phyloP scores from a whole-genome alignment of 2,888 invertebrate species.

The Ennomos quercinarius region DNA sequence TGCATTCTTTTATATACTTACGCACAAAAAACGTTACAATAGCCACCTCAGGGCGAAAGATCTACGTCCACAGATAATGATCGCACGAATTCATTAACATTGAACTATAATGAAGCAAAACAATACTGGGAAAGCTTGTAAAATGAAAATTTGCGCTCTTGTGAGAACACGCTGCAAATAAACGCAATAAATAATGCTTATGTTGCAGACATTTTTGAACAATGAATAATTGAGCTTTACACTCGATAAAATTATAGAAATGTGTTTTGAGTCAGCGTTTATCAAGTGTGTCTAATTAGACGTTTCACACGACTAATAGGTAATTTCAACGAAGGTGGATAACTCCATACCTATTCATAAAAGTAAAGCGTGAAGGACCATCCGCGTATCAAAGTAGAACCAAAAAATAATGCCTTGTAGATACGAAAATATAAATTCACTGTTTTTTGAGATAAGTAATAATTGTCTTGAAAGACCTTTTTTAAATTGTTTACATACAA shows the following conservation, averaged over 20 bases:
- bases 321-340: conserved; percentile 14
- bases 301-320: background rate
- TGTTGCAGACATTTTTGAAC: conserved; percentile 32
- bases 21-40: conserved; percentile 29
- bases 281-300: background rate
- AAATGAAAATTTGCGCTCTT: conserved; percentile 64
- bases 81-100: conserved; percentile 67
- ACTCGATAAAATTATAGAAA: conserved; percentile 28
- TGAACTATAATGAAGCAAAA: conserved; percentile 64
- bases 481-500: no score
- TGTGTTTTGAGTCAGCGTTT: conserved; percentile 2
- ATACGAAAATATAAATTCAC: no score
- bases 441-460: no score
- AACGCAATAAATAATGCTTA: conserved; percentile 50
- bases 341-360: conserved; percentile 20
- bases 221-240: conserved; percentile 33
- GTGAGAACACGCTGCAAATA: conserved; percentile 69
- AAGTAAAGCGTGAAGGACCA: conserved; percentile 31
- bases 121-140: conserved; percentile 74
- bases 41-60: conserved; percentile 42
- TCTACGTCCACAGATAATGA: conserved; percentile 54
- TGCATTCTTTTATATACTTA: background rate
- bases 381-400: background rate
- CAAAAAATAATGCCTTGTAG: no score
- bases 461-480: no score